These are phyloP conservation scores for Thera britannica DNA, from an alignment of 2,888 invertebrate species.

Conservation along the genomic window DNA sequence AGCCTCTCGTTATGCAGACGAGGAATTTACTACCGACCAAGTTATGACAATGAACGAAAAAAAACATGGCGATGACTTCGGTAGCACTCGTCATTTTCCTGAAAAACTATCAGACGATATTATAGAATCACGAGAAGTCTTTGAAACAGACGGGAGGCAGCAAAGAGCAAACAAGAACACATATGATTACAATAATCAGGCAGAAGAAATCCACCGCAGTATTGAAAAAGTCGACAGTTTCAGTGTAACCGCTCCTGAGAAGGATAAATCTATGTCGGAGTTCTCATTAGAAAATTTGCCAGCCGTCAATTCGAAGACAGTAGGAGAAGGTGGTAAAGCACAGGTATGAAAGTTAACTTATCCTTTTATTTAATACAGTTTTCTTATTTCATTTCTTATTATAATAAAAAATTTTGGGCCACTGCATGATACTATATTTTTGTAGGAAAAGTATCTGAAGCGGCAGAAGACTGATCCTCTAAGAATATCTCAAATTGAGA, in stretches of 20 bases:
- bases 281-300: constrained; percentile 59
- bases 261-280: constrained; percentile 67
- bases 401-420: not conserved
- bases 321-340: constrained; percentile 41
- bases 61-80: constrained; percentile 15
- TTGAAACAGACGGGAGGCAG: constrained; percentile 14
- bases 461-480: constrained; percentile 10
- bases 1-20: constrained; percentile 39
- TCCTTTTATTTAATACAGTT: constrained; percentile 1
- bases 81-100: constrained; percentile 7
- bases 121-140: constrained; percentile 22
- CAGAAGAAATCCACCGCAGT: constrained; percentile 9
- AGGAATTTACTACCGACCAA: constrained; percentile 32
- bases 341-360: constrained; percentile 47
- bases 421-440: constrained; percentile 26
- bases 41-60: constrained; percentile 31
- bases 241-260: constrained; percentile 32
- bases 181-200: constrained; percentile 2
- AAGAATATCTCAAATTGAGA: constrained; percentile 1
- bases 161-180: constrained; percentile 4
- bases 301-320: constrained; percentile 34
- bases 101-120: constrained; percentile 12
- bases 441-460: constrained; percentile 47
- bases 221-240: constrained; percentile 19
- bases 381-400: not conserved